Base-by-base conservation (phyloP, 2,888 invertebrate genomes). In the Cinara cedri region DNA sequence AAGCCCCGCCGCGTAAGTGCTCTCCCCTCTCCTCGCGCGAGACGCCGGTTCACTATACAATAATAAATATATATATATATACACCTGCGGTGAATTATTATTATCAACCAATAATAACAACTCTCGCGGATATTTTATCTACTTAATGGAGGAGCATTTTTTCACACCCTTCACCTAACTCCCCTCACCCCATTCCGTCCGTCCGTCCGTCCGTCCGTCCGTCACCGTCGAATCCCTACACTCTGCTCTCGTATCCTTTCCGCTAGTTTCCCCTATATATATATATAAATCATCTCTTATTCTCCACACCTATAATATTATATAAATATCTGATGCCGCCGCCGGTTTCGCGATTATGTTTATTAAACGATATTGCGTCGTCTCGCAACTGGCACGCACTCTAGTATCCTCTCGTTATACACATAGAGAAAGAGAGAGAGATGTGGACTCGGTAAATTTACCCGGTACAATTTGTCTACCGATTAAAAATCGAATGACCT, bases 91-190 rank as follows among this genome's bases (percentile, higher is more conserved):
- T 14, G 14, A n/a, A 19, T 19, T 10, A 54, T 54, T 19, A 75
- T 65, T 65, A 75, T 75, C 63, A 65, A 75, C 74, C 74, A 75
- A 75, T 75, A 75, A 75, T 75, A 75, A 75, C 74, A 14, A 51
- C 62, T 51, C 34, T 34, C 34, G 34, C 21, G 9, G 74, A 75
- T 75, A 54, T 34, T 34, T 34, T 34, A 34, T 34, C 34, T 34
- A 34, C 34, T 63, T 54, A 54, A 65, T 65, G 74, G 63, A 75
- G 74, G 51, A 63, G 63, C 14, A 65, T 54, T 71, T 75, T 65
- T 65, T 26, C 6, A 63, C 42, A 16, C 21, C 72, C n/a, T 21
- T 26, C 24, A 11, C 72, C 60, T 16, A 26, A 14, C 19, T 14
- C 34, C 26, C n/a, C 14, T 16, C 42, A 24, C 71, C n/a, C n/a